phyloP scores from a whole-genome alignment of 2,888 invertebrate species.

The Mechanitis messenoides region DNA sequence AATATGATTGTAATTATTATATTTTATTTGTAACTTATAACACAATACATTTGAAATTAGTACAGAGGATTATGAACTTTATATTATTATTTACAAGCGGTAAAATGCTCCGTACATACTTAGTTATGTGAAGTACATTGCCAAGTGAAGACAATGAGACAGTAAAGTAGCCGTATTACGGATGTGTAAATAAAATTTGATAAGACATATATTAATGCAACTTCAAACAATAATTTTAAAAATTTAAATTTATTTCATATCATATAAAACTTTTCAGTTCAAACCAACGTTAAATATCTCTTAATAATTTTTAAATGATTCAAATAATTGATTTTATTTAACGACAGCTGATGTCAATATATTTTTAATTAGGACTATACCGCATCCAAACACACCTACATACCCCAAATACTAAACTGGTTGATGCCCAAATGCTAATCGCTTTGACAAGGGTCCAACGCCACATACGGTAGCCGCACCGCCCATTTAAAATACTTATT shows the following conservation, averaged over 20 bases:
- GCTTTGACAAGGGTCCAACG: constrained; percentile 25
- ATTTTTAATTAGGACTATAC: constrained; percentile 5
- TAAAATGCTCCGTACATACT: neutral
- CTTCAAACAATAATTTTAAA: too few relatives aligned
- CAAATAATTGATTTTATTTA: too few relatives aligned
- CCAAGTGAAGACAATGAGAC: constrained; percentile 26
- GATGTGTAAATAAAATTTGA: constrained; percentile 18
- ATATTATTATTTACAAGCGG: constrained; percentile 7
- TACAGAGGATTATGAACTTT: constrained; percentile 9
- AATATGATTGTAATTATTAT: constrained; percentile 1
- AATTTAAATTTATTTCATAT: too few relatives aligned
- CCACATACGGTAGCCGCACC: constrained; percentile 32
- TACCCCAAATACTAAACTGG: constrained; percentile 22
- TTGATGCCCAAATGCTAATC: constrained; percentile 27
- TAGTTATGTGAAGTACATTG: constrained; percentile 17
- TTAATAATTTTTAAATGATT: too few relatives aligned
- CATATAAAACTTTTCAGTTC: too few relatives aligned
- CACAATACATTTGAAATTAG: neutral
- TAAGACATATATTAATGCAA: neutral
- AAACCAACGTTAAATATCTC: too few relatives aligned
- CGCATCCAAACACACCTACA: constrained; percentile 18
- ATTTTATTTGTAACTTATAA: neutral
- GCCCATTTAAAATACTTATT: constrained; percentile 21
- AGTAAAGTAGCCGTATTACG: constrained; percentile 23
- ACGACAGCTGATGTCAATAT: too few relatives aligned